phyloP scores from a whole-genome alignment of 2,113 vertebrate genomes.

The Chlamydotis undulata region DNA sequence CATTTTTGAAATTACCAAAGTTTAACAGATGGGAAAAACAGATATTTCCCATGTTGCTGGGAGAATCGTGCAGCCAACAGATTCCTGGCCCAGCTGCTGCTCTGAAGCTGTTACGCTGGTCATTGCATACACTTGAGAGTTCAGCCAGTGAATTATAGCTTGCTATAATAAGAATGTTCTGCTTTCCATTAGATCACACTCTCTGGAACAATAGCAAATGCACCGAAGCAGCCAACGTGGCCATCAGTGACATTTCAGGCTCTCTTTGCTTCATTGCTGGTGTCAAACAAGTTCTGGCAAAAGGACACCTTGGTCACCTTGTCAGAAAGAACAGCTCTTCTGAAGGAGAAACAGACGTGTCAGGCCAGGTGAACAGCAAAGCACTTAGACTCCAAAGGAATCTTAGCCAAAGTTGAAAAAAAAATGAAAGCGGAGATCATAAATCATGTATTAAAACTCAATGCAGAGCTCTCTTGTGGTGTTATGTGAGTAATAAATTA shows the following conservation, averaged over 20 bases:
- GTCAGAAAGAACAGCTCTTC: neutral
- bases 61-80: neutral
- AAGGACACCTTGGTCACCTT: neutral
- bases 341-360: neutral
- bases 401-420: neutral
- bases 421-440: neutral
- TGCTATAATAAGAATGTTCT: slow-evolving; percentile 57
- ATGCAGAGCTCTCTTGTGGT: neutral
- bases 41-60: slow-evolving; percentile 4
- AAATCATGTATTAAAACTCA: neutral
- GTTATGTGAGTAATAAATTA: neutral
- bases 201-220: neutral
- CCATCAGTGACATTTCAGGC: slow-evolving; percentile 26
- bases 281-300: neutral
- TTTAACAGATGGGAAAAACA: slow-evolving; percentile 3
- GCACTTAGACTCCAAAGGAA: neutral
- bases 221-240: neutral
- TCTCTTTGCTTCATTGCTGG: slow-evolving; percentile 28
- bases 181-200: slow-evolving; percentile 44
- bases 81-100: slow-evolving; percentile 39
- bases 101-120: neutral
- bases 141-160: slow-evolving; percentile 44
- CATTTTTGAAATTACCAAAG: slow-evolving; percentile 1
- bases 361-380: neutral
- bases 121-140: neutral